Evolutionary conservation across 2,797 vertebrate genomes (phyloP), one percentile per base, ranked within the genome.

Genomic region (Sebastes itinus): DNA sequence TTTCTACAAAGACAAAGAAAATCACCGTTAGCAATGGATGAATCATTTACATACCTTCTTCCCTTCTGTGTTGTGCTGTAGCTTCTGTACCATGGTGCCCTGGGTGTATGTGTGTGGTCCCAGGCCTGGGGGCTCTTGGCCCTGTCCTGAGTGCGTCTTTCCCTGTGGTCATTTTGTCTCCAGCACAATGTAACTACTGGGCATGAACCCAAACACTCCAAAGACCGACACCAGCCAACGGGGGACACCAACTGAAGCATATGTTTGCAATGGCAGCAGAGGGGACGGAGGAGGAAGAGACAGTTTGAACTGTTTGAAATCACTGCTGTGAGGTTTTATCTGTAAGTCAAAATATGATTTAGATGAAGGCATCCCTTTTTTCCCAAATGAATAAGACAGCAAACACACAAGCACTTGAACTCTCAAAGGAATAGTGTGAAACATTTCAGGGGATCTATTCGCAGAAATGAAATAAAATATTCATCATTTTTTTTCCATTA

Each of bases 191-290:
- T 83, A 85, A 88, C 82, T 81, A 74, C 87, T 81, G 91, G 93
- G 93, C 91, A 94, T 52, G 46, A 86, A 87, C 87, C 92, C 93
- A 94, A 90, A 88, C 82, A 80, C 89, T 92, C 83, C 75, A 93
- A 87, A 89, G 84, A 84, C 79, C 71, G 74, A 76, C 75, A 90
- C 33, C 73, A 87, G 86, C 88, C 83, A 93, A 81, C 84, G 75
- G 80, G 78, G 72, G 80, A 86, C 75, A 88, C 87, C 85, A 81
- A 84, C 75, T n/a, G 84, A 82, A 89, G 84, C 91, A 90, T 91
- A 91, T 93, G 90, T 75, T 85, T 82, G 69, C 78, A 82, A 78
- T 71, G 70, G 80, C 70, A 80, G 76, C 52, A 75, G 77, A 81
- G 72, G 42, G 59, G 32, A 61, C 38, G 27, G 64, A 68, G 56